These are phyloP conservation scores for Albula goreensis DNA, from an alignment of 2,113 vertebrate genomes.

Conservation along the genomic window DNA sequence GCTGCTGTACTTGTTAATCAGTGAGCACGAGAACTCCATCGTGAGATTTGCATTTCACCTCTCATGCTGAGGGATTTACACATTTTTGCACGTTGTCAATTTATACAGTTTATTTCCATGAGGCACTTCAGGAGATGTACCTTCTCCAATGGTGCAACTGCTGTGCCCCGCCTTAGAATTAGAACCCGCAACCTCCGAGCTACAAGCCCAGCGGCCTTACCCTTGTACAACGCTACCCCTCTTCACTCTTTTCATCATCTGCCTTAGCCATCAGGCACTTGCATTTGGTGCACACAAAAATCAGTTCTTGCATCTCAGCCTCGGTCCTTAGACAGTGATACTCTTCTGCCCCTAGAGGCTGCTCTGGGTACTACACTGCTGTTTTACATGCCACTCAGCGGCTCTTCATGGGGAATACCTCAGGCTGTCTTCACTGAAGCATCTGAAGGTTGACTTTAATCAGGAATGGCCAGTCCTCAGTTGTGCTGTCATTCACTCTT, in stretches of 20 bases:
- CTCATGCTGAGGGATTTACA: too few relatives aligned
- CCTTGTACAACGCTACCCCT: background rate
- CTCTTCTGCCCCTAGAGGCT: background rate
- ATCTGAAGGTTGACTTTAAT: background rate
- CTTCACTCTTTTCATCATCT: background rate
- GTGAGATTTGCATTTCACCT: too few relatives aligned
- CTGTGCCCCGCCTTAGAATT: too few relatives aligned
- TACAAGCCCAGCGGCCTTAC: too few relatives aligned
- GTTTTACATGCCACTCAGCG: background rate
- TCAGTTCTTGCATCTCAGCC: background rate
- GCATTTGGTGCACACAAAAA: background rate
- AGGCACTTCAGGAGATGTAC: too few relatives aligned
- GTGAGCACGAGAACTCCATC: too few relatives aligned
- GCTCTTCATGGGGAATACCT: background rate
- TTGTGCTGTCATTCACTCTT: background rate
- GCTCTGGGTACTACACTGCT: background rate
- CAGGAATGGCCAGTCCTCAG: background rate
- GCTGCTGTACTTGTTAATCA: too few relatives aligned
- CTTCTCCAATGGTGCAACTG: too few relatives aligned
- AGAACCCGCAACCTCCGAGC: too few relatives aligned
- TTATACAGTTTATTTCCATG: too few relatives aligned
- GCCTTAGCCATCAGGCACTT: background rate
- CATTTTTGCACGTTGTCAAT: too few relatives aligned
- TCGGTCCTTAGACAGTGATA: background rate
- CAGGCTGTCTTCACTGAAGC: background rate